Base-by-base conservation (phyloP, 2,888 invertebrate genomes). In the Ditula angustiorana region DNA sequence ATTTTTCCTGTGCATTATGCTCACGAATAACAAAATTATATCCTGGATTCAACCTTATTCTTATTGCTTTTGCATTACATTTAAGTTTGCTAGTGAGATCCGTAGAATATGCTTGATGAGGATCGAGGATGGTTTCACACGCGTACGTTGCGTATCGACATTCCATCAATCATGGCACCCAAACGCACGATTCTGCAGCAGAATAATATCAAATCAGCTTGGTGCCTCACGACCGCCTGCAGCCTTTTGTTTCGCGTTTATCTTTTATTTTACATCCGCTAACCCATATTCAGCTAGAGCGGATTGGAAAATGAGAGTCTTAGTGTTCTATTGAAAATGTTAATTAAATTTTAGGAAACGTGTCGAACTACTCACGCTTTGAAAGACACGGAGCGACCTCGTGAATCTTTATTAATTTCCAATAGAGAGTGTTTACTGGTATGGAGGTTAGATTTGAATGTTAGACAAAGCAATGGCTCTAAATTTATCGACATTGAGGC, bases 201-300 rank as follows among this genome's bases (percentile, higher is more conserved):
- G 79, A 79, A 84, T 84, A 88, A 86, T 83, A 88, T 89, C 85
- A 86, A 88, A 89, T 76, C 91, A 90, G 92, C 91, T 92, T 91
- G 92, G 82, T 85, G 87, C 88, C 92, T 91, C 92, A 92, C 92
- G 92, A 88, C 74, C 75, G 67, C 70, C 72, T 78, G 71, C 69
- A 77, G 75, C 72, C 88, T 85, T 90, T 90, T 90, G 90, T 90
- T 87, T 88, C 81, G 83, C 73, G 68, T 60, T 66, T 63, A 68
- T 64, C 65, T 61, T 72, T 74, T 79, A 81, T 82, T 82, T 79
- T 75, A 75, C 81, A 78, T 83, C 82, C 81, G 80, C 78, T 87
- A 86, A 82, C 86, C 86, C 74, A 86, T 78, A 82, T 87, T 74
- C 69, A 24, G 24, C 19, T 41, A 69, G 69, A 70, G 74, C 72